Evolutionary conservation across 2,113 vertebrate species (phyloP).

Genomic region (Neofelis nebulosa): DNA sequence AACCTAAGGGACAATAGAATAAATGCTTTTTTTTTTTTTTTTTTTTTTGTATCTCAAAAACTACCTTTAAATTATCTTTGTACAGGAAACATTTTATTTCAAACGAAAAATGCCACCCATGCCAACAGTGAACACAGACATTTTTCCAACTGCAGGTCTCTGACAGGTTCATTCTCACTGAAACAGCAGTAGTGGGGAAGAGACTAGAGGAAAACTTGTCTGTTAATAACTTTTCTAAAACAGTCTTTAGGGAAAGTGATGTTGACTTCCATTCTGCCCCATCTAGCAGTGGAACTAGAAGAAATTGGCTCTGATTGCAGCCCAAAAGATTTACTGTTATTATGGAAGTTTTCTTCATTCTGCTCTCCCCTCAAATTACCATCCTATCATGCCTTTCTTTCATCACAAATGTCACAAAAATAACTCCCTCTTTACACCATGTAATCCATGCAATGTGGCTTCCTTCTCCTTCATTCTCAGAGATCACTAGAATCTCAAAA

Average conservation of each 20-base stretch:
- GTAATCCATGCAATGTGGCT: not conserved
- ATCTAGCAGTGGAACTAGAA: not conserved
- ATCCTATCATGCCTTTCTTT: not conserved
- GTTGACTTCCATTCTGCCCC: not conserved
- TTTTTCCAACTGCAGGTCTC: not conserved
- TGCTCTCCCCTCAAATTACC: not conserved
- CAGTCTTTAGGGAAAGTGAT: not conserved
- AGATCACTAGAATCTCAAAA: not conserved
- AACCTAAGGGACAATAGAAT: not conserved
- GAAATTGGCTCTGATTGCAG: not conserved
- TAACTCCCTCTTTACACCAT: not conserved
- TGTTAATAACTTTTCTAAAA: not conserved
- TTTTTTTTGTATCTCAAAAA: not conserved
- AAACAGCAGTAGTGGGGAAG: not conserved
- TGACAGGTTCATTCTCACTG: not conserved
- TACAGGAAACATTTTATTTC: slow-evolving; percentile 10
- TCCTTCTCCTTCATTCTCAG: not conserved
- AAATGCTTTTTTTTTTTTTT: not conserved
- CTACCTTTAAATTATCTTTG: not conserved
- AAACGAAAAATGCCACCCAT: not conserved
- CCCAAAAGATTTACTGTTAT: not conserved
- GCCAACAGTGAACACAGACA: not conserved
- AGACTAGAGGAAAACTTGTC: not conserved
- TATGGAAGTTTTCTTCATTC: not conserved
- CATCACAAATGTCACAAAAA: slow-evolving; percentile 34